A percentile compares a stretch with the other conserved stretches of the same genome.
phyloP scores from a whole-genome alignment of 2,888 invertebrate species.

The Gastrophysa polygoni region DNA sequence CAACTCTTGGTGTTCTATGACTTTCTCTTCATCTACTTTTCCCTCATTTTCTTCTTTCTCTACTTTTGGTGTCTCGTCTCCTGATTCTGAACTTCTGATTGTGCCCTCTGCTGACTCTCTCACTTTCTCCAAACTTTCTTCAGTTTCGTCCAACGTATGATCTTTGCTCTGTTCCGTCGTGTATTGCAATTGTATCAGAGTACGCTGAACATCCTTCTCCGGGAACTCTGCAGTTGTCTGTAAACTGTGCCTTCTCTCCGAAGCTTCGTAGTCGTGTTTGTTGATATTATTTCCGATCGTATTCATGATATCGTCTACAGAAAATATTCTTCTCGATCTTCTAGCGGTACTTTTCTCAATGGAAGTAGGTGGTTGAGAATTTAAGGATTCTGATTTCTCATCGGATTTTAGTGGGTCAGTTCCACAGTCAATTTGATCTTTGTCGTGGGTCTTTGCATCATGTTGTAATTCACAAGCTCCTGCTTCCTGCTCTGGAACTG shows the following conservation, averaged over 20 bases:
- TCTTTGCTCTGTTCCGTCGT: not conserved
- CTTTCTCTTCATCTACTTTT: not conserved
- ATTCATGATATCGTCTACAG: slow-evolving; percentile 51
- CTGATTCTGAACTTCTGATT: not conserved
- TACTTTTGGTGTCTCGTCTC: not conserved
- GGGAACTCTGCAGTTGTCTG: slow-evolving; percentile 35
- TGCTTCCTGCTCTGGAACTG: too few species aligned
- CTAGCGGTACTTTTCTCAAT: slow-evolving; percentile 16
- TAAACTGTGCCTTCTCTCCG: slow-evolving; percentile 30
- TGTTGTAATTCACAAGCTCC: not conserved
- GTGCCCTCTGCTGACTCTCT: not conserved
- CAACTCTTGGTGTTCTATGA: not conserved
- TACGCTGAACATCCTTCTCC: slow-evolving; percentile 33
- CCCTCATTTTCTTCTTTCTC: not conserved
- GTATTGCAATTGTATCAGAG: slow-evolving; percentile 5
- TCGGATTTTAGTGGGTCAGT: not conserved
- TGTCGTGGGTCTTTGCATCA: not conserved
- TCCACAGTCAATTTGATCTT: not conserved
- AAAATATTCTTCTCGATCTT: slow-evolving; percentile 45
- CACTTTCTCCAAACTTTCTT: not conserved
- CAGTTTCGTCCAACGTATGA: not conserved
- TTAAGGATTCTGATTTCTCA: not conserved
- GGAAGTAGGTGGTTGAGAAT: not conserved
- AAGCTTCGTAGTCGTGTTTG: slow-evolving; percentile 16
- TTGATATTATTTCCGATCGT: slow-evolving; percentile 40